These are phyloP conservation scores for Bombus waltoni DNA, from an alignment of 1,140 invertebrate genomes.

Conservation along the genomic window DNA sequence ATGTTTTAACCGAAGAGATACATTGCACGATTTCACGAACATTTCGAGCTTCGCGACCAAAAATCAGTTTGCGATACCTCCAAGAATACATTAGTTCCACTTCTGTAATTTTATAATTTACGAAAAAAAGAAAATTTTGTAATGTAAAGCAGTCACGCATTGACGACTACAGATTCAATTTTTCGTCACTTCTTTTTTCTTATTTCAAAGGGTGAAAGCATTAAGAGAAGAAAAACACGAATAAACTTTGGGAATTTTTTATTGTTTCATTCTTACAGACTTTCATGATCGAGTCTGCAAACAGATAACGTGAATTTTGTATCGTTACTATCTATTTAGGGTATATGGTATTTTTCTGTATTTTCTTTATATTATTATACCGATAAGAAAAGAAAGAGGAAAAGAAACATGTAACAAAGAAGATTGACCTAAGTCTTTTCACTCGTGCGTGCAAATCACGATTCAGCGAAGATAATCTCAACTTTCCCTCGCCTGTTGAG, in stretches of 20 bases:
- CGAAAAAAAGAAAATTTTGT: not conserved
- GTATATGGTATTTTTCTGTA: conserved; percentile 63
- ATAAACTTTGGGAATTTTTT: conserved; percentile 7
- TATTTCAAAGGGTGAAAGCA: conserved; percentile 3
- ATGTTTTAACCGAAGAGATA: not conserved
- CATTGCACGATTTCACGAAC: not conserved
- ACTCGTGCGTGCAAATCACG: not conserved
- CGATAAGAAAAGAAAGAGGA: conserved; percentile 39
- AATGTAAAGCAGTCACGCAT: conserved; percentile 9
- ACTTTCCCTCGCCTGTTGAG: not conserved
- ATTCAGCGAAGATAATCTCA: not conserved
- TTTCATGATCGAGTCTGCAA: conserved; percentile 10
- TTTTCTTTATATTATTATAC: conserved; percentile 54
- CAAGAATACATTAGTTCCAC: conserved; percentile 15
- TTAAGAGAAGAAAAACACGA: not conserved
- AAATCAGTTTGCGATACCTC: not conserved
- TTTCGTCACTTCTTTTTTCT: conserved; percentile 33
- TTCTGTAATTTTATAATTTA: conserved; percentile 5
- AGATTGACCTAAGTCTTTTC: conserved; percentile 10
- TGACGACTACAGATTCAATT: not conserved
- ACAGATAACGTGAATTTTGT: conserved; percentile 54
- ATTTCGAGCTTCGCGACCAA: not conserved
- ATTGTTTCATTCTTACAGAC: conserved; percentile 1
- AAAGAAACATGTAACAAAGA: conserved; percentile 1
- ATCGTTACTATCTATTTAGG: conserved; percentile 45